Base-by-base conservation (phyloP, 2,113 vertebrate genomes). In the Astatoreochromis straeleni region DNA sequence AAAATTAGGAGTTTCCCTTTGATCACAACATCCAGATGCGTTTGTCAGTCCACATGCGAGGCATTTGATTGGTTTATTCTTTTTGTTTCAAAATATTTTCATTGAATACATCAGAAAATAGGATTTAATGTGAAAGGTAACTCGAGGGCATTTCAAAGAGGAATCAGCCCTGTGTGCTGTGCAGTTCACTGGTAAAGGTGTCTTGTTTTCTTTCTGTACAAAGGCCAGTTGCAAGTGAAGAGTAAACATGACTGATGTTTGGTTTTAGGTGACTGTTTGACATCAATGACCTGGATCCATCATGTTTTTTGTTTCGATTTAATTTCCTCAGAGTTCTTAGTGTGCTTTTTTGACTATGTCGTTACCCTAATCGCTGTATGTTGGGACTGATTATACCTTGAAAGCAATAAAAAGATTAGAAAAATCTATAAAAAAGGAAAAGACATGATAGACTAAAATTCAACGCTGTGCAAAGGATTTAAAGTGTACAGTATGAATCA, bases 251-350 rank as follows among this genome's bases (percentile, higher is more conserved):
- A 33, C 7, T 33, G 45, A 78, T 9, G 10, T 78, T 31, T 51
- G 73, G 45, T 78, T 49, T 78, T 78, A 49, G 4, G 45, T 31
- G 17, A 51, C 45, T 51, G 45, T 6, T 51, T 78, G 7, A 78
- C 24, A 51, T 78, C 26, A 51, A 2, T n/a, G 9, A 78, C 73
- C 73, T 10, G 14, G 45, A 78, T 49, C 45, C 73, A 31, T 31
- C 26, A 12, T 49, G 16, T 4, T 19, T 49, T 47, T 49, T 5
- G 26, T 78, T 78, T 75, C 6, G 6, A 31, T 75, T 75, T 75
- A 29, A 0, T 49, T 19, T 49, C 42, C 26, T 78, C 17, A 12
- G 42, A 19, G 42, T 49, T 26, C 70, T 3, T 12, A 1, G 16
- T 29, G 42, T 31, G 70, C 2, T 49, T 17, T 19, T 63, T 65